Percentiles rank a stretch among this genome's conserved stretches.
Conservation (phyloP, 2,797 vertebrate genomes). For the Coreius guichenoti region DNA sequence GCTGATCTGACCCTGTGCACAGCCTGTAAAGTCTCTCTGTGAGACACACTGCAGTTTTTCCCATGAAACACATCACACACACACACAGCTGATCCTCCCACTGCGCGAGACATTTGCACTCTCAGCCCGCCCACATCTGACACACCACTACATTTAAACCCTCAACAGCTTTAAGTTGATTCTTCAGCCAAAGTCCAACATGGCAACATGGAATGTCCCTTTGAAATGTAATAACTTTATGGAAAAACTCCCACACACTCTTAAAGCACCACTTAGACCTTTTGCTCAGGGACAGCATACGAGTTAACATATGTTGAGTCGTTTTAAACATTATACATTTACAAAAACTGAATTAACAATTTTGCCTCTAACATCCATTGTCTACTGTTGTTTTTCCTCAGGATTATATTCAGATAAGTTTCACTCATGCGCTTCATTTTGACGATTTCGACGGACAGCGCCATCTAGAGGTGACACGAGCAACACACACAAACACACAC, state of each 20-base stretch:
- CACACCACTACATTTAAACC: conserved; percentile 14
- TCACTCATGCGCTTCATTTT: not conserved
- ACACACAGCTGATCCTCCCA: conserved; percentile 22
- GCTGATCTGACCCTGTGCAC: conserved; percentile 2
- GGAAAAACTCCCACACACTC: not conserved
- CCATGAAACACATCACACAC: not conserved
- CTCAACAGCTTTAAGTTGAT: not conserved
- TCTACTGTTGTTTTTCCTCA: not conserved
- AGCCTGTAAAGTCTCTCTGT: not conserved
- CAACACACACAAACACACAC: not conserved
- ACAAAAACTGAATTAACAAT: not conserved
- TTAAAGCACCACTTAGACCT: not conserved
- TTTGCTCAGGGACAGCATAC: not conserved
- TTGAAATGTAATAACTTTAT: not conserved
- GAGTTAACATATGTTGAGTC: not conserved
- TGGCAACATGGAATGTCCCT: not conserved
- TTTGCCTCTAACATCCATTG: not conserved
- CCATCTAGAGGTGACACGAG: not conserved
- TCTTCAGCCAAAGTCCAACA: not conserved
- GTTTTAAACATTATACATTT: no score
- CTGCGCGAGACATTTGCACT: conserved; percentile 16
- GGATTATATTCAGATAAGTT: not conserved
- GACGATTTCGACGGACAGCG: not conserved
- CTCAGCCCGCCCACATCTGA: conserved; percentile 52
- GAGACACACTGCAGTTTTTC: conserved; percentile 3